Evolutionary conservation across 2,113 vertebrate species (phyloP), one percentile per base, ranked within the genome.

Genomic region (Sapayoa aenigma): DNA sequence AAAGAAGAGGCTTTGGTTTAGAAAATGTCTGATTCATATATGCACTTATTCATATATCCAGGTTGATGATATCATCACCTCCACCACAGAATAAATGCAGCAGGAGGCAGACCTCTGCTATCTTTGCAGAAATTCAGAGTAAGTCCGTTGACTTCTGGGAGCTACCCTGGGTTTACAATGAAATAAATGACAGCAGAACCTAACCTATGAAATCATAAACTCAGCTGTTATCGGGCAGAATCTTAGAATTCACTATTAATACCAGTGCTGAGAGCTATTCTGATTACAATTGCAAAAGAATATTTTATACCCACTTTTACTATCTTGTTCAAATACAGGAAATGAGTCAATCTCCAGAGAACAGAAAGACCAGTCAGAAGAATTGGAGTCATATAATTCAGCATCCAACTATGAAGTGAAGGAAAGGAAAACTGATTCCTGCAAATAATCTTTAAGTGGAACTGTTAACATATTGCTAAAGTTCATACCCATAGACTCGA

Each of bases 261-360:
- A 97, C 94, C 94, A 93, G 53, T 73, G 87, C 46, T 95, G 94
- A 96, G 92, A 96, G 88, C 83, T 96, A 95, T 92, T 95, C 93
- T 96, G 89, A 97, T 96, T 95, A 93, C 94, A 96, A 97, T 93
- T 95, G 85, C 93, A 95, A 96, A 96, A 95, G 77, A 95, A 93
- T 93, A 95, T 96, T 95, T 96, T 93, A 95, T 93, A 97, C 72
- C 95, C 96, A 96, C 94, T 95, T 92, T 95, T 90, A 95, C 96
- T 90, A 93, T 95, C 94, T 96, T 97, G 94, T 96, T 97, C 96
- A 97, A 96, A 96, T 80, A 95, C 92, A 97, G 94, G 96, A 97
- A 95, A 96, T 96, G 95, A 97, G 92, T 96, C 95, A 97, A 84
- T 92, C 94, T 84, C 49, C 92, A 84, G 92, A 11, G 39, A 96